Base-by-base conservation (phyloP, 2,888 invertebrate species). In the Orthosia incerta region DNA sequence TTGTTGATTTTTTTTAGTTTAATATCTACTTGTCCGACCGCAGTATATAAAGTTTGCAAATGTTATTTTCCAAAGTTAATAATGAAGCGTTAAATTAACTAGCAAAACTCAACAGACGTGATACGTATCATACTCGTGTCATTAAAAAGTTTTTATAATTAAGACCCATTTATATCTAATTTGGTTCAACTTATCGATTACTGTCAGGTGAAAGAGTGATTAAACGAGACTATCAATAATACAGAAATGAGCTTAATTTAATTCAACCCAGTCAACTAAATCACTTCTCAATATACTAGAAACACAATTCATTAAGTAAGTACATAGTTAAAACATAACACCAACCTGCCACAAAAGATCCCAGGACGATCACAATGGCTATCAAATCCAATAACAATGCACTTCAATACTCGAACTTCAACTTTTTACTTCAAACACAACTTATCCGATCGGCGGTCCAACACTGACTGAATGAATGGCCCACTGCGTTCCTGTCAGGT, bases 401-500 rank as follows among this genome's bases (percentile, higher is more conserved):
- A 79, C 80, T 76, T 55, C 4, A 18, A 13, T 63, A 65, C 55
- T 71, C 20, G 18, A 66, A 13, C 3, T 11, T 31, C 1, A 65
- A 15, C 23, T 60, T 12, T 64, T 65, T 26, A 77, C 55, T 63
- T 46, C 11, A 46, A 46, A 76, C 80, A 86, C 82, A 78, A 82
- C 85, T 71, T 78, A 53, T 63, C 56, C 66, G 60, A n/a, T 63
- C 64, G 76, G 78, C 69, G 79, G 31, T 76, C 81, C 70, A 84
- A 87, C 82, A 80, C 82, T 76, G 76, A 91, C 89, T 76, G 76
- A 91, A 89, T 91, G 86, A 76, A 50, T 63, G 4, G 45, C 57
- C 72, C 15, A 76, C 46, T 48, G 15, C 20, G 23, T 11, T 63
- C 63, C 23, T 45, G 61, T 61, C 83, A 80, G 70, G 74, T 84